Evolutionary conservation across 2,888 invertebrate species (phyloP).

Genomic region (Ectemnius cavifrons): DNA sequence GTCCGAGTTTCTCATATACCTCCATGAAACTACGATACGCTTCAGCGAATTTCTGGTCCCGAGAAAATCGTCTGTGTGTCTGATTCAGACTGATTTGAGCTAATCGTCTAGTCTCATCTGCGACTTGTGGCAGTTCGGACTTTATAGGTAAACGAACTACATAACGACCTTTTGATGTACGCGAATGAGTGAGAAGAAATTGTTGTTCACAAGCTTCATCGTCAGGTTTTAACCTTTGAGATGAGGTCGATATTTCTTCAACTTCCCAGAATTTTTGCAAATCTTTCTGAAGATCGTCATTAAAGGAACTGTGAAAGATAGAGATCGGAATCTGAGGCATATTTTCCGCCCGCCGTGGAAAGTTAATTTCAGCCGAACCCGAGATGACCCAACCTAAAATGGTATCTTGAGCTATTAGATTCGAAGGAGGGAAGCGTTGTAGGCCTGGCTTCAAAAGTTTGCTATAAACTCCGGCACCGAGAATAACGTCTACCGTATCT

Average conservation of each 20-base stretch:
- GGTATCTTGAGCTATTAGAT: background rate
- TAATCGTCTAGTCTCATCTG: background rate
- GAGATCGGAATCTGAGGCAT: background rate
- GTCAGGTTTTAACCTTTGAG: background rate
- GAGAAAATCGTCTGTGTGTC: conserved; percentile 1
- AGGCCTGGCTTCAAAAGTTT: background rate
- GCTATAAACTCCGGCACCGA: background rate
- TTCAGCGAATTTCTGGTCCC: conserved; percentile 4
- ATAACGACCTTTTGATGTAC: background rate
- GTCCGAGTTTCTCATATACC: conserved; percentile 24
- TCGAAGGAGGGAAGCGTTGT: background rate
- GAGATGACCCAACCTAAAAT: background rate
- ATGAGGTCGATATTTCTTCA: background rate
- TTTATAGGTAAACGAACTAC: background rate
- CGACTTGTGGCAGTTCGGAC: background rate
- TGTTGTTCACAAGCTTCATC: background rate
- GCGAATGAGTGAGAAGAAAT: background rate
- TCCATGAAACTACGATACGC: conserved; percentile 28
- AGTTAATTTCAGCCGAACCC: background rate
- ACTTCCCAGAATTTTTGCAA: background rate
- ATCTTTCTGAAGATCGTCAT: background rate
- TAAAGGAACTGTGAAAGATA: background rate
- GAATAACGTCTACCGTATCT: background rate
- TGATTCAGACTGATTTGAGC: background rate
- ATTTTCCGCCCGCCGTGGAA: background rate